Conservation (phyloP, 2,113 vertebrate genomes). For the Dicerorhinus sumatrensis region DNA sequence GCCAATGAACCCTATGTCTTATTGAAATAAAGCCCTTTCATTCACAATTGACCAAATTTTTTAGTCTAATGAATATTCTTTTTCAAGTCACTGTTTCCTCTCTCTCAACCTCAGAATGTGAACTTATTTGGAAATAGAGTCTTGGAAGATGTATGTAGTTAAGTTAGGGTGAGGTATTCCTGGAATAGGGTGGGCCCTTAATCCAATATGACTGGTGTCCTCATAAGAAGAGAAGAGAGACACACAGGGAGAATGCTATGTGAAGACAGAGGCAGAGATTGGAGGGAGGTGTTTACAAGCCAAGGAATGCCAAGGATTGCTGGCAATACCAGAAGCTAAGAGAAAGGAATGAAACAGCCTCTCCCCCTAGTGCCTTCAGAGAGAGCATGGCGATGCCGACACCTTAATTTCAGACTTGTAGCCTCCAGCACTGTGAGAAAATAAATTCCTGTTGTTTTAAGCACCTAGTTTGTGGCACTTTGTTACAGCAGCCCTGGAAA, state of each 20-base stretch:
- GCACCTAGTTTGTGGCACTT: not conserved
- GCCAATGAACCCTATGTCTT: conserved; percentile 67
- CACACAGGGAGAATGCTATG: not conserved
- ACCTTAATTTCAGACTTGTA: not conserved
- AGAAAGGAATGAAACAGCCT: not conserved
- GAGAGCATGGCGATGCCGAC: not conserved
- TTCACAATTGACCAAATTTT: conserved; percentile 76
- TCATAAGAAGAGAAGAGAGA: not conserved
- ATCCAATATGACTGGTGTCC: not conserved
- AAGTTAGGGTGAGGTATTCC: not conserved
- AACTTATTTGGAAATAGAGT: not conserved
- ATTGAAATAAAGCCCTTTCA: conserved; percentile 80
- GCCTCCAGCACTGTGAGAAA: not conserved
- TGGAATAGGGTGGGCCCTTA: not conserved
- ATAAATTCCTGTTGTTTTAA: not conserved
- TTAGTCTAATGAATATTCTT: conserved; percentile 84
- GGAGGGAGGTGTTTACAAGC: not conserved
- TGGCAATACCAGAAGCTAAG: not conserved
- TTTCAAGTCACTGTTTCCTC: conserved; percentile 77
- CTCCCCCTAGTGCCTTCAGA: not conserved
- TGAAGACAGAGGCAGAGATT: not conserved
- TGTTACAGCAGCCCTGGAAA: not conserved
- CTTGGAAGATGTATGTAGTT: conserved; percentile 16
- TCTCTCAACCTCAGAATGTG: not conserved
- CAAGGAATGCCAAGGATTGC: not conserved